Evolutionary conservation across 2,797 vertebrate genomes (phyloP).

Genomic region (Nyctalus aviator): DNA sequence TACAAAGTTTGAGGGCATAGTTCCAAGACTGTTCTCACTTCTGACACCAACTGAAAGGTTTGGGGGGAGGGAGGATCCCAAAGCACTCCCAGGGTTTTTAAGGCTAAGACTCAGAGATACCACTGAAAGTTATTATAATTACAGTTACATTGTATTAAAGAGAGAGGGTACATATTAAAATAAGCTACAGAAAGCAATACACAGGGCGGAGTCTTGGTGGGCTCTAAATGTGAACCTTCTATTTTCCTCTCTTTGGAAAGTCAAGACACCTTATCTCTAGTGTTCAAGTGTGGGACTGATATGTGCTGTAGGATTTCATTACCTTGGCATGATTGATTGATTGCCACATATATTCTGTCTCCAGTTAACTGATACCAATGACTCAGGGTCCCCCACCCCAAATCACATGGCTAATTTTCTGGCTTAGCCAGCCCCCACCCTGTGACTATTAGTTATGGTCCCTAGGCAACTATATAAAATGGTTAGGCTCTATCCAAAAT

Average conservation of each 20-base stretch:
- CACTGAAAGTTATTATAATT: background rate
- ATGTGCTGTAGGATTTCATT: background rate
- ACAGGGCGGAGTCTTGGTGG: background rate
- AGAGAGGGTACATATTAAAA: background rate
- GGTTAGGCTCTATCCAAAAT: background rate
- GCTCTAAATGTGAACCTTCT: background rate
- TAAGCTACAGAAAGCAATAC: background rate
- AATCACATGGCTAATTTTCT: constrained; percentile 1
- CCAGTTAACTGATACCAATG: background rate
- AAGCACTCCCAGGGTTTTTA: background rate
- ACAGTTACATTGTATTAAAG: background rate
- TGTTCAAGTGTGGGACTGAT: background rate
- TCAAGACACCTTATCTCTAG: background rate
- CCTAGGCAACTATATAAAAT: background rate
- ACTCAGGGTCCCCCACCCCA: background rate
- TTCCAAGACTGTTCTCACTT: background rate
- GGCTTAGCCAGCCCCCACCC: too few relatives aligned
- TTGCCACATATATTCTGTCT: background rate
- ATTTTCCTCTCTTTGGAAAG: background rate
- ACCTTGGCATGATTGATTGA: background rate
- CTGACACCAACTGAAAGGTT: background rate
- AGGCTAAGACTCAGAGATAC: background rate
- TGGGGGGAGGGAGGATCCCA: too few relatives aligned
- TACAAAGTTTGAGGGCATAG: background rate
- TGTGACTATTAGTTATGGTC: background rate